Evolutionary conservation across 2,888 invertebrate species (phyloP), one percentile per base, ranked within the genome.

Genomic region (Exocentrus adspersus): DNA sequence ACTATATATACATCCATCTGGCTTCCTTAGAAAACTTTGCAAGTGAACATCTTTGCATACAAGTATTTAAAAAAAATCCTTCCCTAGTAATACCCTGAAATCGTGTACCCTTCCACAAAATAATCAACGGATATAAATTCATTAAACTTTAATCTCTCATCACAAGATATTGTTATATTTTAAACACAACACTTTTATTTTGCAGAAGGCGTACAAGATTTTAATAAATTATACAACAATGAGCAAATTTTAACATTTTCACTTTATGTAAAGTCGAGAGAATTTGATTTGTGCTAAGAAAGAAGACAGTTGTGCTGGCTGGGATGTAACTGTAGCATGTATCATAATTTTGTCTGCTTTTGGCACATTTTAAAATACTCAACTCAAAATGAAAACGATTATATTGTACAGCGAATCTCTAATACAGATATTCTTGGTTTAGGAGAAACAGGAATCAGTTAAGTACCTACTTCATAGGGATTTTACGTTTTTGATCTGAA

Each of bases 1-100:
- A 82, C 82, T 82, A 82, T 82, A 82, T 83, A 78, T 83, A 83
- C 82, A 82, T 80, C 80, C 79, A 80, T 78, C 80, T 78, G 73
- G 74, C 75, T 70, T 71, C 70, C 67, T 75, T 64, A 69, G 76
- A 76, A 79, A 78, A 78, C 77, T 73, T 73, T 75, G 74, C 75
- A 75, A 70, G 74, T 77, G 75, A 77, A 63, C 67, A 60, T 63
- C 77, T 72, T 70, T 72, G 75, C 75, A 70, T 76, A 75, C 54
- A 46, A 54, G 43, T 60, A 65, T 73, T 73, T 72, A 69, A 72
- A 66, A n/a, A n/a, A 62, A 69, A 71, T 74, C 63, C 64, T 46
- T 69, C 65, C 69, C 67, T 69, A 66, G 66, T 66, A 64, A 69
- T 73, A 71, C 66, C 67, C 64, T 62, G 69, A 54, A 72, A 74